Evolutionary conservation across 2,797 vertebrate species (phyloP).

Genomic region (Danio choprae): DNA sequence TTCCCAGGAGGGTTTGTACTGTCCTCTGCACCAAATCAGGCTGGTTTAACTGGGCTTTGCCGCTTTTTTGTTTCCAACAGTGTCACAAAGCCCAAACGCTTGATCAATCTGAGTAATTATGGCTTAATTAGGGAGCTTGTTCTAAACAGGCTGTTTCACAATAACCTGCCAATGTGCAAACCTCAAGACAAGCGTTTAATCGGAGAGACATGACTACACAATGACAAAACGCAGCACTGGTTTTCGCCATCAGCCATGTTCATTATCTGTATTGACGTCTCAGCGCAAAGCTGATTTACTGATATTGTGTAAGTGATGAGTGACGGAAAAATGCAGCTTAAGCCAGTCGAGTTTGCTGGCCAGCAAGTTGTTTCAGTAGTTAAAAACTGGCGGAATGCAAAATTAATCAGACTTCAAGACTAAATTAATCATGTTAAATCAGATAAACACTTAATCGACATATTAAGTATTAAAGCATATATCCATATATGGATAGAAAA

Average conservation of each 20-base stretch:
- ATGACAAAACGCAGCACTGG: background rate
- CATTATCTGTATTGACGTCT: constrained; percentile 24
- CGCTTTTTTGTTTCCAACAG: constrained; percentile 3
- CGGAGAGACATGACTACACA: background rate
- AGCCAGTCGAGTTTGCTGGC: background rate
- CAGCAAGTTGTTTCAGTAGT: background rate
- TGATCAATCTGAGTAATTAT: constrained; percentile 47
- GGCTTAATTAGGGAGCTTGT: constrained; percentile 49
- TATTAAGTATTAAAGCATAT: too few relatives aligned
- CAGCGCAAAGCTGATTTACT: background rate
- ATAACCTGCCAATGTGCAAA: constrained; percentile 30
- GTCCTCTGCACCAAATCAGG: constrained; percentile 1
- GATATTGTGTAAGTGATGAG: background rate
- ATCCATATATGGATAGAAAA: too few relatives aligned
- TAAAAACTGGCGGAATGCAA: background rate
- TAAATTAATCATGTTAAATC: background rate
- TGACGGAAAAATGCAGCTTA: background rate
- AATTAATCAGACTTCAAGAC: background rate
- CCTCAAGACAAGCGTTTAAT: constrained; percentile 19
- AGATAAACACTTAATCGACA: too few relatives aligned
- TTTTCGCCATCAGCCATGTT: constrained; percentile 1
- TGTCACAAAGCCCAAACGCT: constrained; percentile 1
- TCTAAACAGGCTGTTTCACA: constrained; percentile 20
- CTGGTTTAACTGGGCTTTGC: constrained; percentile 9
- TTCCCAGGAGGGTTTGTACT: background rate